phyloP scores from a whole-genome alignment of 37 sponge, comb jelly and placozoan genomes.

The Bolinopsis microptera region DNA sequence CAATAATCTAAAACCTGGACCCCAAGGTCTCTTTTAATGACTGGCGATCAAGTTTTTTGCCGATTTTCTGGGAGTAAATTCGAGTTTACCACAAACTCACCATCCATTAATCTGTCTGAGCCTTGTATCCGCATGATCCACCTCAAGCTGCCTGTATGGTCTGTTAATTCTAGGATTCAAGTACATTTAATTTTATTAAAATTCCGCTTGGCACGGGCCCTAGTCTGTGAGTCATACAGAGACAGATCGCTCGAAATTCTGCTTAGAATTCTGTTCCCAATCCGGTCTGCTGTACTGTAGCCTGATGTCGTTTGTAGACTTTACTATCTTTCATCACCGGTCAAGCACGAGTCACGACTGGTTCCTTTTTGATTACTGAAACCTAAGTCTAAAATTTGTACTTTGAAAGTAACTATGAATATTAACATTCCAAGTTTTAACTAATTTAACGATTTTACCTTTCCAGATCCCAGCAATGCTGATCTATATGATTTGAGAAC shows the following conservation, averaged over 20 bases:
- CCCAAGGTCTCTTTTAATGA: not conserved
- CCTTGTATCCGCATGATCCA: not conserved
- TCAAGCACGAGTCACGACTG: too few relatives aligned
- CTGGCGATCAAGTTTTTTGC: not conserved
- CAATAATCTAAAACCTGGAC: not conserved
- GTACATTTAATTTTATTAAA: not conserved
- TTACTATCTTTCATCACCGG: not conserved
- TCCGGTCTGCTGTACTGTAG: too few relatives aligned
- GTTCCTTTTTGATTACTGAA: too few relatives aligned
- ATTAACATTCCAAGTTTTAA: not conserved
- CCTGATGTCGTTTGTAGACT: too few relatives aligned
- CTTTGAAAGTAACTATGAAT: too few relatives aligned
- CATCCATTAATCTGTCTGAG: not conserved
- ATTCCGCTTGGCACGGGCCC: not conserved
- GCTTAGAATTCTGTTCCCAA: too few relatives aligned
- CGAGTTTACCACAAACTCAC: not conserved
- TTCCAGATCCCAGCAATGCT: conserved; percentile 12
- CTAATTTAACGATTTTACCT: not conserved
- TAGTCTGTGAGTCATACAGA: too few relatives aligned
- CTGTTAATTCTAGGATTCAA: not conserved
- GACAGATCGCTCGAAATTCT: too few relatives aligned
- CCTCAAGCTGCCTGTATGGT: not conserved
- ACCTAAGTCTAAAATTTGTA: too few relatives aligned
- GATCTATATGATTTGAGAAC: conserved; percentile 48
- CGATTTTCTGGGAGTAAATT: not conserved